Percentiles rank a stretch among this genome's conserved stretches.
These are phyloP conservation scores for Lomographa bimaculata DNA, from an alignment of 2,888 invertebrate genomes.

Conservation along the genomic window DNA sequence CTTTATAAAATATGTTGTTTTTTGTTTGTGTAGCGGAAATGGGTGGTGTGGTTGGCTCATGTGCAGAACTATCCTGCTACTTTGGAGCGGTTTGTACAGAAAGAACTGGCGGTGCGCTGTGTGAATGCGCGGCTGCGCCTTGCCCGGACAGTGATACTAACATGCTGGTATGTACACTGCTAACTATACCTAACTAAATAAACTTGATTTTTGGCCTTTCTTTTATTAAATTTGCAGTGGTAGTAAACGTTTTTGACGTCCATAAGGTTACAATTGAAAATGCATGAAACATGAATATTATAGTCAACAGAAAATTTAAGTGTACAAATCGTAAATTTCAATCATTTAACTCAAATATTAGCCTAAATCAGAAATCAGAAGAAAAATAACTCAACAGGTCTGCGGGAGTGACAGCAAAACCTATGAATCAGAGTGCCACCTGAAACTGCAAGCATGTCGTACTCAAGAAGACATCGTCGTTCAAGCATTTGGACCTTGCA, in stretches of 20 bases:
- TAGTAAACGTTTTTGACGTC: too few species aligned
- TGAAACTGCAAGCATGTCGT: slow-evolving; percentile 92
- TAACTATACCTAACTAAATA: neutral
- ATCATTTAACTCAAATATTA: too few species aligned
- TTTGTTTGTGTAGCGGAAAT: slow-evolving; percentile 83
- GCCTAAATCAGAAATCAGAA: too few species aligned
- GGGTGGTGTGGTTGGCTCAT: slow-evolving; percentile 86
- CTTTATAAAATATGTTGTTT: too few species aligned
- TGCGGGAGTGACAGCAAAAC: slow-evolving; percentile 92
- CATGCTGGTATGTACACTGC: slow-evolving; percentile 64
- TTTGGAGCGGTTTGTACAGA: slow-evolving; percentile 93
- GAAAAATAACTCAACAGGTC: slow-evolving; percentile 71
- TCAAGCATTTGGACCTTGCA: slow-evolving; percentile 89
- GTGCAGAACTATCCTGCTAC: slow-evolving; percentile 90
- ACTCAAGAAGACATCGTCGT: slow-evolving; percentile 91
- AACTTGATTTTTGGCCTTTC: too few species aligned
- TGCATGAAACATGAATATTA: too few species aligned
- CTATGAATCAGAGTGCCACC: slow-evolving; percentile 92
- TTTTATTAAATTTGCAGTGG: too few species aligned
- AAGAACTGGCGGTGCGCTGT: slow-evolving; percentile 87
- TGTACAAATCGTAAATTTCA: too few species aligned
- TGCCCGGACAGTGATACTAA: slow-evolving; percentile 74
- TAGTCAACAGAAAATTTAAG: too few species aligned
- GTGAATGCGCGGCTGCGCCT: slow-evolving; percentile 87
- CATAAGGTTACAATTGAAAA: too few species aligned